Evolutionary conservation across 2,888 invertebrate species (phyloP), one percentile per base, ranked within the genome.

Genomic region (Synergus laeviventris): DNA sequence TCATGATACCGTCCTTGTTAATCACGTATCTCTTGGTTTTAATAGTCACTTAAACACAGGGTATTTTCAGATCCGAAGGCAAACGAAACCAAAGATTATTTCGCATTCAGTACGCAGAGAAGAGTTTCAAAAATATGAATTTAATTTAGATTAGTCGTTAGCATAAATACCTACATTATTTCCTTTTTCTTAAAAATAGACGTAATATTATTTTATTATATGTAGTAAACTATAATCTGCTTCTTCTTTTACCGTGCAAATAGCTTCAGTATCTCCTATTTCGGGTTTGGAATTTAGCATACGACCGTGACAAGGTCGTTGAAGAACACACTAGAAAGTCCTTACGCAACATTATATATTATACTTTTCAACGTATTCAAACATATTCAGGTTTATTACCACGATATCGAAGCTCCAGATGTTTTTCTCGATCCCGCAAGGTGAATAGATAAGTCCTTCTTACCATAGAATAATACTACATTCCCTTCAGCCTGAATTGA

Each of bases 391-490:
- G 60, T 60, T 60, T 60, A 60, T 31, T 60, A 60, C 31, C 60
- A 31, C 36, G 16, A 36, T 31, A 31, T 60, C 24, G 16, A 36
- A 60, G 14, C 36, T 24, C 31, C 60, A 60, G 24, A 24, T 60
- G 31, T 60, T 60, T 54, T 7, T n/a, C n/a, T 0, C 14, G 36
- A 60, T 16, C 7, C 31, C 1, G 11, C 31, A 31, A 60, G 21
- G 60, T 60, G 14, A 60, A 31, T 31, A 60, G 60, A 60, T 60
- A 24, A 60, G 16, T 39, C 62, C 49, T 76, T 66, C 31, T 45
- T 64, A n/a, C 39, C 39, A 49, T 54, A 8, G 16, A 60, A 31
- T 60, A 24, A 79, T 73, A 74, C 70, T 74, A 59, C 49, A 74
- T 75, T 54, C 66, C 54, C n/a, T 73, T 54, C 59, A 21, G 39